A percentile compares a stretch with the other conserved stretches of the same genome.
phyloP scores from a whole-genome alignment of 1,140 invertebrate genomes.

The Magallana angulata region DNA sequence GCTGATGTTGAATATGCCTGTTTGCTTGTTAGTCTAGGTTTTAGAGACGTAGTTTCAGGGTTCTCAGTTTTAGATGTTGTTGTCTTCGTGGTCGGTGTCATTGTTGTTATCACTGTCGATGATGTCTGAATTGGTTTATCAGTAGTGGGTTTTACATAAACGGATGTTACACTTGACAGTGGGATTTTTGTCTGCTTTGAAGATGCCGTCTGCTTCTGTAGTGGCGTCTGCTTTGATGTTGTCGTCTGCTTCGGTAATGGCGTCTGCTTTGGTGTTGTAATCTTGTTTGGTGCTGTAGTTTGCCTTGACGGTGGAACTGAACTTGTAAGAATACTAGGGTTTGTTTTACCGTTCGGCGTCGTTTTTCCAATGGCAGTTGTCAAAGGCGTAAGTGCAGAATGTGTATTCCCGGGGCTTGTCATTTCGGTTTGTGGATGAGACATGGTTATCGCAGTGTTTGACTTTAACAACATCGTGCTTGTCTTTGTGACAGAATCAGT shows the following conservation, averaged over 20 bases:
- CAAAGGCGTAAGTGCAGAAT: too few relatives aligned
- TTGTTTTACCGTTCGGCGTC: too few relatives aligned
- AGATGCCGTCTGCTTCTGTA: too few relatives aligned
- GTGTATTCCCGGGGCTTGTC: too few relatives aligned
- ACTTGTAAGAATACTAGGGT: too few relatives aligned
- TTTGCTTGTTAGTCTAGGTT: neutral
- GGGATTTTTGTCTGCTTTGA: neutral
- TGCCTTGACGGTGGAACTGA: too few relatives aligned
- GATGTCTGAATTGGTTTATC: neutral
- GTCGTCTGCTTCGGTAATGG: too few relatives aligned
- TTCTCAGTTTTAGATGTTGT: neutral
- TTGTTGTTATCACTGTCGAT: too few relatives aligned
- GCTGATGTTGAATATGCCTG: neutral
- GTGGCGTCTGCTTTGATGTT: neutral
- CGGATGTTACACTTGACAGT: neutral
- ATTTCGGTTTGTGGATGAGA: neutral
- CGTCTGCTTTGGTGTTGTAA: too few relatives aligned
- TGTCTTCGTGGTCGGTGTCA: neutral
- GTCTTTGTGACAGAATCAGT: too few relatives aligned
- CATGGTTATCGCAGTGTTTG: neutral
- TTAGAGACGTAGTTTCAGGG: neutral
- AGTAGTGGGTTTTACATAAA: neutral
- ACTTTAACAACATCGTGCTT: neutral
- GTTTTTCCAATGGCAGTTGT: too few relatives aligned
- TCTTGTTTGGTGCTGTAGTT: too few relatives aligned